Evolutionary conservation across 2,888 invertebrate genomes (phyloP).

Genomic region (Amorpha juglandis): DNA sequence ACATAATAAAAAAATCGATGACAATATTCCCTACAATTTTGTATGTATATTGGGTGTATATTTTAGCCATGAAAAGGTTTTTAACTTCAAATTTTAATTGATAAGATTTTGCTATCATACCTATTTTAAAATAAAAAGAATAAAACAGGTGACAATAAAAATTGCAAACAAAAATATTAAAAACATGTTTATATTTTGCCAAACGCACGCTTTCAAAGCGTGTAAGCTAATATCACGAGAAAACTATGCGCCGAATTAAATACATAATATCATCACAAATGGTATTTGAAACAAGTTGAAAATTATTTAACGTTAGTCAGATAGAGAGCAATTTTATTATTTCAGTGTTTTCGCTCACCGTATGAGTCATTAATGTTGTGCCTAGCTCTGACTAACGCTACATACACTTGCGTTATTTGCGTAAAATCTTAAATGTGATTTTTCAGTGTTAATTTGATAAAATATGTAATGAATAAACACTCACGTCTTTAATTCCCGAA

Average conservation of each 20-base stretch:
- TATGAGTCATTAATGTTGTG: conserved; percentile 70
- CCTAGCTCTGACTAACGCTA: conserved; percentile 67
- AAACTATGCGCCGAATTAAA: not conserved
- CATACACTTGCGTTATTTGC: conserved; percentile 54
- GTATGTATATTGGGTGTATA: too few species aligned
- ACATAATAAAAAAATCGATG: too few species aligned
- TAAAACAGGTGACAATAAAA: too few species aligned
- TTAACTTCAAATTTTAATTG: too few species aligned
- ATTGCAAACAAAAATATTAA: not conserved
- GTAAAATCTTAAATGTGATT: not conserved
- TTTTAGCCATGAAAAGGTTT: too few species aligned
- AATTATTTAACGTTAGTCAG: conserved; percentile 58
- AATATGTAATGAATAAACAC: too few species aligned
- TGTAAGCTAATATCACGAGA: not conserved
- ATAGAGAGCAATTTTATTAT: conserved; percentile 59
- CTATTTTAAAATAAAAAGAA: too few species aligned
- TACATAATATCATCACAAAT: not conserved
- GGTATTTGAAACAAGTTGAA: conserved; percentile 33
- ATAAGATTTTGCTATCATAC: too few species aligned
- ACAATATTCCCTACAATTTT: too few species aligned
- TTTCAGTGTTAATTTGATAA: not conserved
- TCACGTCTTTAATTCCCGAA: too few species aligned
- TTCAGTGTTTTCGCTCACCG: conserved; percentile 71
- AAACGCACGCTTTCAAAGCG: not conserved
- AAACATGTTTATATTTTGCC: not conserved